phyloP scores from a whole-genome alignment of 2,888 invertebrate genomes.

The Xestobium rufovillosum region DNA sequence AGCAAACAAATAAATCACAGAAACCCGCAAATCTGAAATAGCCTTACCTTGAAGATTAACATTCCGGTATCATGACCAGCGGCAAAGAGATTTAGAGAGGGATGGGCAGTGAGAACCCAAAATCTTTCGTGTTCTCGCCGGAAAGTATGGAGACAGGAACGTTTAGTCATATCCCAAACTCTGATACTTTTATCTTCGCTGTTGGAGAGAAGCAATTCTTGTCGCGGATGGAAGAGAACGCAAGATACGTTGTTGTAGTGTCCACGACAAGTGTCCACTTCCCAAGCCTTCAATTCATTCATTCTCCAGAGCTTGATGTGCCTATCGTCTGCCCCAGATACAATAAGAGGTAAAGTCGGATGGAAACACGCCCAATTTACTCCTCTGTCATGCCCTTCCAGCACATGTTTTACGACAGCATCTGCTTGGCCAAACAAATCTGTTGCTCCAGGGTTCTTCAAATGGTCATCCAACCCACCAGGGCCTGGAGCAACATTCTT shows the following conservation, averaged over 20 bases:
- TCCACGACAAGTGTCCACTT: constrained; percentile 98
- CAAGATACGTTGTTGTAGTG: constrained; percentile 99
- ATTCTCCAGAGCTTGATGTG: constrained; percentile 97
- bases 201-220: constrained; percentile 93
- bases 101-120: constrained; percentile 95
- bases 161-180: constrained; percentile 97
- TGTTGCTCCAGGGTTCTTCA: constrained; percentile 76
- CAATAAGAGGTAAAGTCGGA: constrained; percentile 86
- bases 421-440: constrained; percentile 96
- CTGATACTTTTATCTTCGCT: constrained; percentile 97
- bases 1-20: too few relatives aligned
- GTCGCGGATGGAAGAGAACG: constrained; percentile 92
- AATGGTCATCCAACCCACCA: constrained; percentile 78
- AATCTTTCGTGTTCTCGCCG: constrained; percentile 94
- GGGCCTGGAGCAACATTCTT: constrained; percentile 98
- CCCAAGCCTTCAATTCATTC: constrained; percentile 99
- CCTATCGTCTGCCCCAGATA: constrained; percentile 97
- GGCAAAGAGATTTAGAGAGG: constrained; percentile 91
- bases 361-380: constrained; percentile 99
- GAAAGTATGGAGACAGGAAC: constrained; percentile 86
- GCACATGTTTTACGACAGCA: constrained; percentile 83
- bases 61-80: constrained; percentile 99
- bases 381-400: constrained; percentile 93
- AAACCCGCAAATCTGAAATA: constrained; percentile 10
- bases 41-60: constrained; percentile 69